These are phyloP conservation scores for Uromys caudimaculatus DNA, from an alignment of 2,797 vertebrate genomes.

Conservation along the genomic window DNA sequence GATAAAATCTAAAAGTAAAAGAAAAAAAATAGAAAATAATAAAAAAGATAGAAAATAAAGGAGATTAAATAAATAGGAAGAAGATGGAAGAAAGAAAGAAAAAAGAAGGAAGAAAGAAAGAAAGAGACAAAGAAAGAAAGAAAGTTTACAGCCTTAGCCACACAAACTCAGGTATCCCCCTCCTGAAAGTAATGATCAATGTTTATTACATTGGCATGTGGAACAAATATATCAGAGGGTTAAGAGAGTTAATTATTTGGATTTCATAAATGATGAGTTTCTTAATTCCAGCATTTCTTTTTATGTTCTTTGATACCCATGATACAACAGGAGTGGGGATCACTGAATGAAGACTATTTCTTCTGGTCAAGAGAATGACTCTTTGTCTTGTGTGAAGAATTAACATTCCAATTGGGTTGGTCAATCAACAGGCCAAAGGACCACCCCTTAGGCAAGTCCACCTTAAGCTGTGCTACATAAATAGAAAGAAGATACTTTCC, in stretches of 20 bases:
- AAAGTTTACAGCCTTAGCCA: not conserved
- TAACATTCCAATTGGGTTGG: not conserved
- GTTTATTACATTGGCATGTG: not conserved
- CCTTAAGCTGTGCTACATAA: not conserved
- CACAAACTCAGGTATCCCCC: not conserved
- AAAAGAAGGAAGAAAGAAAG: too few relatives aligned
- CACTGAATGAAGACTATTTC: not conserved
- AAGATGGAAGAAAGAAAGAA: not conserved
- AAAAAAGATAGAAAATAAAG: not conserved
- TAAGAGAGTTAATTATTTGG: not conserved
- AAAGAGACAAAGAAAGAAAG: not conserved
- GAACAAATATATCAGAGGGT: not conserved
- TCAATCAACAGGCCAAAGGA: not conserved
- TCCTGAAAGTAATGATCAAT: not conserved
- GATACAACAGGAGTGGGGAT: not conserved
- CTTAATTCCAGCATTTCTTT: not conserved
- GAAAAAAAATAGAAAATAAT: not conserved
- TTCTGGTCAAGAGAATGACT: not conserved
- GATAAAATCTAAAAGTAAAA: not conserved
- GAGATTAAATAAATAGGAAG: not conserved
- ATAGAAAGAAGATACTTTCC: not conserved
- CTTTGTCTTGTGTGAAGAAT: not conserved
- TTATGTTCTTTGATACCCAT: not conserved
- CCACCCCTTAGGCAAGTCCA: not conserved
- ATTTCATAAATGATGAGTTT: not conserved